A percentile compares a stretch with the other conserved stretches of the same genome.
phyloP scores from a whole-genome alignment of 37 sponge, comb jelly and placozoan species.

The Theonella swinhoei region DNA sequence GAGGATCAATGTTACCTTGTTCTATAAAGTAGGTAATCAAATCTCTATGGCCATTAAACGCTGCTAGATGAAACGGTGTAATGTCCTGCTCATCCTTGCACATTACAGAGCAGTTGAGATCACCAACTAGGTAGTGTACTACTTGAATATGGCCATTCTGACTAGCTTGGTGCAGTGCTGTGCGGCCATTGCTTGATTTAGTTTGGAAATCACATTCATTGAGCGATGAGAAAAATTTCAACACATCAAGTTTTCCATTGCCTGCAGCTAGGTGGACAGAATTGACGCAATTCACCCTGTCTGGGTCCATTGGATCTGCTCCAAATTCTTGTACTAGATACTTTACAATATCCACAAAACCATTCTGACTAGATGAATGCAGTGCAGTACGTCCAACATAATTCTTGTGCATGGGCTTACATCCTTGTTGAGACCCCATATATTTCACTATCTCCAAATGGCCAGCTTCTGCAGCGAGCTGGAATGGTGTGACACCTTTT shows the following conservation, averaged over 20 bases:
- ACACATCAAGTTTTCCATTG: slow-evolving; percentile 9
- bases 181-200: background rate
- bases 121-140: slow-evolving; percentile 42
- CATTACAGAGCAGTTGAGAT: slow-evolving; percentile 8
- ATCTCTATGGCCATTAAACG: slow-evolving; percentile 54
- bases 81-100: slow-evolving; percentile 58
- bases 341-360: slow-evolving; percentile 59
- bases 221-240: slow-evolving; percentile 30
- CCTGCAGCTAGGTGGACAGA: slow-evolving; percentile 52
- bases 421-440: background rate
- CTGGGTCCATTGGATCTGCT: slow-evolving; percentile 19
- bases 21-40: slow-evolving; percentile 47
- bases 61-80: slow-evolving; percentile 79
- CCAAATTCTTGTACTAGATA: slow-evolving; percentile 38
- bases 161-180: slow-evolving; percentile 31
- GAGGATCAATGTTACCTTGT: slow-evolving; percentile 5
- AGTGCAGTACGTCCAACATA: slow-evolving; percentile 50
- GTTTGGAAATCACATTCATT: background rate
- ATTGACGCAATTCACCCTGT: slow-evolving; percentile 22
- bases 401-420: slow-evolving; percentile 11
- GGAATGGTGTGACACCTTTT: slow-evolving; percentile 42
- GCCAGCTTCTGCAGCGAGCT: slow-evolving; percentile 39
- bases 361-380: slow-evolving; percentile 70
- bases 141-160: slow-evolving; percentile 60
- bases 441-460: slow-evolving; percentile 12